Conservation (phyloP, 2,888 invertebrate genomes). For the Lumbricus terrestris region DNA sequence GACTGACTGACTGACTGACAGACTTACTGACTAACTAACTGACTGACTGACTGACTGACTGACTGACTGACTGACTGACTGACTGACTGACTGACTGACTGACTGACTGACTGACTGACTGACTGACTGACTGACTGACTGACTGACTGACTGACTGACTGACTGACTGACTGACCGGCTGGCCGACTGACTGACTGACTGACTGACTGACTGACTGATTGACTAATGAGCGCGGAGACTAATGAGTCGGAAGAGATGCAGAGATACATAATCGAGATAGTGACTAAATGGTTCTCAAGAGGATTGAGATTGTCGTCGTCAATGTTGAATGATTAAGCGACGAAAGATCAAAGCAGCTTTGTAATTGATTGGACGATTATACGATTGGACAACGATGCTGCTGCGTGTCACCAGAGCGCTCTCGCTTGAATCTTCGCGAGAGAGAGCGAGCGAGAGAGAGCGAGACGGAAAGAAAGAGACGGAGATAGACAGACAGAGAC, state of each 20-base stretch:
- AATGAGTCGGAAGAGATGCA: background rate
- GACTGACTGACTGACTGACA: too few species aligned
- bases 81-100: conserved; percentile 6
- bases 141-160: too few species aligned
- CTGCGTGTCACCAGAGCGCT: background rate
- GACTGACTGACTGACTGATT: too few species aligned
- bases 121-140: background rate
- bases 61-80: background rate
- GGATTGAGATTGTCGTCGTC: background rate
- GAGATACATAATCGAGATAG: background rate
- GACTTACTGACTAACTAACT: too few species aligned
- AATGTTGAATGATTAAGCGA: background rate
- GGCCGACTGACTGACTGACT: too few species aligned
- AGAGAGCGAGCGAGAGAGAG: background rate
- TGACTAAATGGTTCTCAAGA: background rate
- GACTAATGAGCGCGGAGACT: background rate
- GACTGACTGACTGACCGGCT: too few species aligned
- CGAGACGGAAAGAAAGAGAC: too few species aligned
- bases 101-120: background rate
- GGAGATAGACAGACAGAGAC: background rate
- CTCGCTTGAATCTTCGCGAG: background rate
- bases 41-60: too few species aligned
- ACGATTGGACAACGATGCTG: background rate
- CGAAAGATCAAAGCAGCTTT: background rate
- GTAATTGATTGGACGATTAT: background rate